Base-by-base conservation (phyloP, 2,113 vertebrate species). In the Hydrochoerus hydrochaeris region DNA sequence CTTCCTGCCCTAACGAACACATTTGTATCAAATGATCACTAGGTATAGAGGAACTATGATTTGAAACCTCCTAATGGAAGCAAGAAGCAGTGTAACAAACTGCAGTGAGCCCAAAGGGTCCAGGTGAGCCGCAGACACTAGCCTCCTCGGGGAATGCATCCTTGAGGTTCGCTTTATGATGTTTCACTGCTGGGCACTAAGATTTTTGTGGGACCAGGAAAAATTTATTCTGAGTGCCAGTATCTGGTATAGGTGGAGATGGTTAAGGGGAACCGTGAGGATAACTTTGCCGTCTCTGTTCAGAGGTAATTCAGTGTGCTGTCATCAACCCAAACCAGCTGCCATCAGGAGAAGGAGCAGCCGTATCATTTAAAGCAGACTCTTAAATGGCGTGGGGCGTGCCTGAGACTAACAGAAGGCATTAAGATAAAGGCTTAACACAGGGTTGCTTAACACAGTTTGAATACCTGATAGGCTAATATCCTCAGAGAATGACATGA, bases 271-370 rank as follows among this genome's bases (percentile, higher is more conserved):
- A 93, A 92, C 1, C 91, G 35, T 41, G 57, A 94, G 93, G 96
- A 83, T 81, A 97, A 90, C 97, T 97, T 98, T 97, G 90, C 77
- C 90, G 54, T 96, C 82, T 96, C 95, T 24, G 84, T 94, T 97
- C 87, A 67, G 97, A 96, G 88, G 97, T 97, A 97, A 97, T 96
- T 97, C 97, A 95, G 88, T 97, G 67, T 88, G 81, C 83, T 96
- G 5, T 85, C 94, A 52, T 97, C 41, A 93, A 73, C 88, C 54
- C 92, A 88, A 41, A 96, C 96, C 73, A 96, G 94, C 63, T 95
- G 89, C 19, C 57, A 94, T 60, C 5, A 93, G 26, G 5, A 95
- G 46, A 62, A 85, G 17, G 12, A 35, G 67, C 22, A 95, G 35
- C 35, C 95, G 13, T 24, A 96, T 28, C 63, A 86, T 95, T 98